A percentile compares a stretch with the other conserved stretches of the same genome.
phyloP scores from a whole-genome alignment of 2,113 vertebrate genomes.

The Cebus imitator region DNA sequence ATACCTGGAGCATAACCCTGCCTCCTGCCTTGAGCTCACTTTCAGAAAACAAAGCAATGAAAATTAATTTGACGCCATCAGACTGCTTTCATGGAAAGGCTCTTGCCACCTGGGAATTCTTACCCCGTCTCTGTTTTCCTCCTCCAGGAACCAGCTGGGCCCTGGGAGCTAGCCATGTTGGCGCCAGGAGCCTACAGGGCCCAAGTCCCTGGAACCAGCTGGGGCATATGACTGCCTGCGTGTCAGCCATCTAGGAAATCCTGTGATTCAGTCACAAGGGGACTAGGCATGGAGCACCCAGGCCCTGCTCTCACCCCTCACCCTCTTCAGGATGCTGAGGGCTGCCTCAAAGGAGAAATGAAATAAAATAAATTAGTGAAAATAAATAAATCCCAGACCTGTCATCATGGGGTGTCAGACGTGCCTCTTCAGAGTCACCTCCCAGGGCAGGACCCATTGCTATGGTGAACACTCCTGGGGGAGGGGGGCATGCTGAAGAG shows the following conservation, averaged over 20 bases:
- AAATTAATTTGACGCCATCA: not conserved
- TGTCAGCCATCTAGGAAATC: not conserved
- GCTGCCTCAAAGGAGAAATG: accelerated
- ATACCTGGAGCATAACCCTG: accelerated
- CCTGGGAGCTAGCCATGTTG: not conserved
- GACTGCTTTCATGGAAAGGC: not conserved
- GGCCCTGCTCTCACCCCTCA: accelerated
- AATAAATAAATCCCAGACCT: not conserved
- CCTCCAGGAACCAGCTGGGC: not conserved
- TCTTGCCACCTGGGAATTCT: not conserved
- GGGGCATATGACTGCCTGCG: not conserved
- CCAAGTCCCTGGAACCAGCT: accelerated
- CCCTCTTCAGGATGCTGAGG: accelerated
- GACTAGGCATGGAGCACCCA: accelerated
- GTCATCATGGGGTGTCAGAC: not conserved
- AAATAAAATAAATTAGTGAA: not conserved
- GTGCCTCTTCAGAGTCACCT: not conserved
- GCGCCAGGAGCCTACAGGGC: not conserved
- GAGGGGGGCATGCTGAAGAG: accelerated
- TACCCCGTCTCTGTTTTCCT: not conserved
- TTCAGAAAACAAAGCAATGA: accelerated
- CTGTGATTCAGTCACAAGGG: not conserved
- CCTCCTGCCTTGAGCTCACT: not conserved
- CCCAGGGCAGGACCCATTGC: not conserved
- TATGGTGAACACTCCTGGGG: not conserved